Conservation (phyloP, 1,140 invertebrate species). For the Drosophila truncata region DNA sequence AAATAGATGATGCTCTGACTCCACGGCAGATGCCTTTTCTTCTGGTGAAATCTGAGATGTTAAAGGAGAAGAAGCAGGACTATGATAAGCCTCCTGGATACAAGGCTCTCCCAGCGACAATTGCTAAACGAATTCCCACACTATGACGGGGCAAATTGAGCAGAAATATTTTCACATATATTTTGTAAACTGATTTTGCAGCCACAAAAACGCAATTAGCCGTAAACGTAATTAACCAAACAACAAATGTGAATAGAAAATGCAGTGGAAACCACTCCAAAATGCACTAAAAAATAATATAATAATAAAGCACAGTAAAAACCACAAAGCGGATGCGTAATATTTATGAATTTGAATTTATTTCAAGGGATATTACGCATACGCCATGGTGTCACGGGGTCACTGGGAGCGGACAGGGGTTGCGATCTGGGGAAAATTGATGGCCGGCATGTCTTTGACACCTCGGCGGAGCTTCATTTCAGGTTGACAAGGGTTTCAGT, state of each 20-base stretch:
- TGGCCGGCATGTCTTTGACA: conserved; percentile 70
- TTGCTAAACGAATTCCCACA: conserved; percentile 1
- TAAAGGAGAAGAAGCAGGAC: not conserved
- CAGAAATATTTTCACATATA: conserved; percentile 63
- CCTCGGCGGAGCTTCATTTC: conserved; percentile 61
- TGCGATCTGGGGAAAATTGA: conserved; percentile 54
- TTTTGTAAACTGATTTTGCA: conserved; percentile 59
- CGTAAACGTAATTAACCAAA: conserved; percentile 55
- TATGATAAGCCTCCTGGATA: not conserved
- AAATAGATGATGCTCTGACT: not conserved
- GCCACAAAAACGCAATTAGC: conserved; percentile 73
- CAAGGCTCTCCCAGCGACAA: not conserved
- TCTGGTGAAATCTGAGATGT: not conserved
- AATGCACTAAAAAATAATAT: not conserved
- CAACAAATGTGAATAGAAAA: conserved; percentile 26
- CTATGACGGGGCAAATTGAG: conserved; percentile 60
- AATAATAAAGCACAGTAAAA: not conserved
- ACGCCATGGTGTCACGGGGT: conserved; percentile 33
- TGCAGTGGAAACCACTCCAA: conserved; percentile 10
- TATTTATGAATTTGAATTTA: conserved; percentile 36
- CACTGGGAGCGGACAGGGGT: conserved; percentile 19
- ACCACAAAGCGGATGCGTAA: conserved; percentile 29
- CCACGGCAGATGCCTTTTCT: not conserved
- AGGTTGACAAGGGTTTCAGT: conserved; percentile 71
- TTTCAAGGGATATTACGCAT: conserved; percentile 44